Base-by-base conservation (phyloP, 1,140 invertebrate species). In the Drosophila ambigua region DNA sequence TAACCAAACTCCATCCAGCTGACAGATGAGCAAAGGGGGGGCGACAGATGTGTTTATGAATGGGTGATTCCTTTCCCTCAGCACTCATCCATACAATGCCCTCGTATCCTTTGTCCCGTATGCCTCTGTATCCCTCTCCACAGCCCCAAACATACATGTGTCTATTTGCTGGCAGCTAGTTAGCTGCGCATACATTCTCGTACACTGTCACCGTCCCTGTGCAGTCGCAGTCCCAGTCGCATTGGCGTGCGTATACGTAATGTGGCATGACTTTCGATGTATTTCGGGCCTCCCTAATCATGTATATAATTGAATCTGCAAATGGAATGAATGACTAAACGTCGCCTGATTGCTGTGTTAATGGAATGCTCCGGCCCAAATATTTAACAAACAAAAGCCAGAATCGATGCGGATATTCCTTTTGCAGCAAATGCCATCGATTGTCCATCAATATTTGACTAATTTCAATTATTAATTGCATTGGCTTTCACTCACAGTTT, bases 1-100 rank as follows among this genome's bases (percentile, higher is more conserved):
- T 82, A 87, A 75, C 81, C 60, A 87, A 87, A 87, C 79, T 87
- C 78, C 63, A 75, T 87, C 78, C 63, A 75, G 58, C 64, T 57
- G 77, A 85, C 81, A 77, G 62, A 58, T 62, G 67, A 71, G 67
- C 65, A 71, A 52, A 28, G 24, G 31, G 11, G 15, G 3, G 64
- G 23, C n/a, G 60, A 35, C 51, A 41, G 58, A 28, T 48, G 44
- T 58, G 67, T 35, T 74, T 66, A 74, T 74, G 72, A 74, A 74
- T 74, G 71, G 72, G 8, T 73, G 71, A 57, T 64, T 73, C 69
- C 69, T 45, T 53, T 35, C 53, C 44, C 55, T 15, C 48, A 51
- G 45, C 53, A 52, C 26, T 55, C 46, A 60, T n/a, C 54, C 53
- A 71, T 43, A 44, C 50, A 78, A 54, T 39, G 46, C 46, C 35